Evolutionary conservation across 2,113 vertebrate species (phyloP).

Genomic region (Todiramphus saurophagus): DNA sequence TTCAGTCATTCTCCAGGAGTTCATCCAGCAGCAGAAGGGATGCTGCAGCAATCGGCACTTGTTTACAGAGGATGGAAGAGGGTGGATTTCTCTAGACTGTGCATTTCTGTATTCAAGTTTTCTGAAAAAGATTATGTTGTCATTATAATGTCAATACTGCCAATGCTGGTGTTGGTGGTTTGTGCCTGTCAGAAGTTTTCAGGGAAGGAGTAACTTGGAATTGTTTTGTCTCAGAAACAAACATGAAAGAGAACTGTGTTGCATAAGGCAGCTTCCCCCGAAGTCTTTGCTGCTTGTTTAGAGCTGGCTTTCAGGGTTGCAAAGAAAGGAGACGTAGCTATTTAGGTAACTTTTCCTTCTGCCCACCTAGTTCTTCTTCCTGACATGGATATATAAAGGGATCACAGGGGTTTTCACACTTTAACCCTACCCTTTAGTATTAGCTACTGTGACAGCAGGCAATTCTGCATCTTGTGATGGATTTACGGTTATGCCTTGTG

Average conservation of each 20-base stretch:
- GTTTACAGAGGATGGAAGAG: background rate
- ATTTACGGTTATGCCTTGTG: background rate
- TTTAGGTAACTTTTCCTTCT: background rate
- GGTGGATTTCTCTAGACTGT: background rate
- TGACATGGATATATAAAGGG: background rate
- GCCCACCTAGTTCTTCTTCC: background rate
- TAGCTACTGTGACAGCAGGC: slow-evolving; percentile 24
- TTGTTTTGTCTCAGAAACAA: background rate
- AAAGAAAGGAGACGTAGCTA: background rate
- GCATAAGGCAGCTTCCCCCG: background rate
- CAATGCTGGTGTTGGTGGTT: background rate
- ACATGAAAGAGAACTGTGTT: background rate
- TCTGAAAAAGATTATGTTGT: background rate
- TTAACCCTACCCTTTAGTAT: slow-evolving; percentile 30
- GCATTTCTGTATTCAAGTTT: background rate
- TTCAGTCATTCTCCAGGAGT: background rate
- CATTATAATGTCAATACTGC: background rate
- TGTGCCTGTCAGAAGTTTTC: background rate
- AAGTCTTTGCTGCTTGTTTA: background rate
- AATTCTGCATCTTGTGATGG: slow-evolving; percentile 21
- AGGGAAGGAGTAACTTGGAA: background rate
- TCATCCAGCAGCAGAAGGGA: background rate
- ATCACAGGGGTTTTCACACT: background rate
- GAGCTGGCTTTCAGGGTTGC: background rate
- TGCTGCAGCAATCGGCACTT: background rate